Conservation (phyloP, 2,888 invertebrate species). For the Euspilapteryx auroguttella region DNA sequence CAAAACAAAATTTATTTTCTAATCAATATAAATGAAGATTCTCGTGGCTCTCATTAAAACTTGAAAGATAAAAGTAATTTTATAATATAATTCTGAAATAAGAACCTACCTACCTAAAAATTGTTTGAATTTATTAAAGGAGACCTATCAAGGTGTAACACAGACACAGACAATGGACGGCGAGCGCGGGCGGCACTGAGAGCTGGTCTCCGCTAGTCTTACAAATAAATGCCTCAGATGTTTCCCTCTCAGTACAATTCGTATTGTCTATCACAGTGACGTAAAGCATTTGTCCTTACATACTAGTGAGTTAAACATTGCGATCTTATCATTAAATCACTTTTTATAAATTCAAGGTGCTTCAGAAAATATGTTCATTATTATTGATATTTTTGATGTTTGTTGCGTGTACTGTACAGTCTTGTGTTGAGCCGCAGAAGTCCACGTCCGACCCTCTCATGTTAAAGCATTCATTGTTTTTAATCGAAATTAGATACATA, state of each 20-base stretch:
- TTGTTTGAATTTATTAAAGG: no score
- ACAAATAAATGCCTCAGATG: no score
- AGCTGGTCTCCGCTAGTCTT: no score
- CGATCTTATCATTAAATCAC: constrained; percentile 54
- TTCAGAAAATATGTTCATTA: constrained; percentile 48
- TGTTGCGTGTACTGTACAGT: constrained; percentile 48
- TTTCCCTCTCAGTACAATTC: constrained; percentile 43
- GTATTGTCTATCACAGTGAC: constrained; percentile 56
- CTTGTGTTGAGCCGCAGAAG: constrained; percentile 56
- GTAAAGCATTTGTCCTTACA: constrained; percentile 59
- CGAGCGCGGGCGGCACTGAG: no score
- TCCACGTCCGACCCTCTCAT: constrained; percentile 49
- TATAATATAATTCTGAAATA: no score
- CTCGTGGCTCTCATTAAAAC: no score
- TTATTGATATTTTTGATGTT: constrained; percentile 35
- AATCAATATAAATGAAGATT: no score
- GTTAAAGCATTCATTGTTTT: constrained; percentile 38
- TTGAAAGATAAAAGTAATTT: no score
- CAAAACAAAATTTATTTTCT: no score
- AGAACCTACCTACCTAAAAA: no score
- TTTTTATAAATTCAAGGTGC: constrained; percentile 29
- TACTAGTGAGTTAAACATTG: constrained; percentile 54
- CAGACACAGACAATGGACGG: no score
- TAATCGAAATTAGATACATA: constrained; percentile 45
- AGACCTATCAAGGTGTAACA: no score